A percentile compares a stretch with the other conserved stretches of the same genome.
Evolutionary conservation across 1,140 invertebrate species (phyloP).

Genomic region (Oedothorax gibbosus): DNA sequence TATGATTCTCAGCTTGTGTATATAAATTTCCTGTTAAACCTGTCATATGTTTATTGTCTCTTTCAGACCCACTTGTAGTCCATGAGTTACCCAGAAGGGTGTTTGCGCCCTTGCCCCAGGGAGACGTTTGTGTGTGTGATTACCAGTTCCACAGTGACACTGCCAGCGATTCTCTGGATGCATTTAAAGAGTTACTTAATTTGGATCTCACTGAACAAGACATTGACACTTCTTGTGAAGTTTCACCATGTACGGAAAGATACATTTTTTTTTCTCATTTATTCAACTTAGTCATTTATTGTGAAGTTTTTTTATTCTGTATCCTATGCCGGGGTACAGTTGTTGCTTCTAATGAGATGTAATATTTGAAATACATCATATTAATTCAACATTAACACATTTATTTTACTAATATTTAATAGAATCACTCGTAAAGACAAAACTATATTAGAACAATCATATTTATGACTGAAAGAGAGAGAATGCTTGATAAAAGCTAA

Average conservation of each 20-base stretch:
- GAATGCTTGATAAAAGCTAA: no score
- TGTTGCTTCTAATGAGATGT: not conserved
- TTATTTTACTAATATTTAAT: no score
- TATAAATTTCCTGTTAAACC: constrained; percentile 63
- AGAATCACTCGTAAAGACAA: no score
- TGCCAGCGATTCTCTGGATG: constrained; percentile 78
- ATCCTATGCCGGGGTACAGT: not conserved
- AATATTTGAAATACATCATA: no score
- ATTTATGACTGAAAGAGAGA: no score
- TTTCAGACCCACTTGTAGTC: constrained; percentile 76
- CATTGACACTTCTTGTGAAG: constrained; percentile 66
- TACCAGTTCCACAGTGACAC: constrained; percentile 88
- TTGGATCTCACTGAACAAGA: constrained; percentile 76
- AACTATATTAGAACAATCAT: no score
- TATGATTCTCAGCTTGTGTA: no score
- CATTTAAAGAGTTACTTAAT: constrained; percentile 80
- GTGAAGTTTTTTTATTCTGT: not conserved
- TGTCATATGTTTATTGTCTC: constrained; percentile 68
- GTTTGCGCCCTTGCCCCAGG: constrained; percentile 75
- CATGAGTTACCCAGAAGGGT: constrained; percentile 84
- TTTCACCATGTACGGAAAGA: constrained; percentile 53
- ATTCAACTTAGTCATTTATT: not conserved
- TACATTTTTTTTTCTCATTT: not conserved
- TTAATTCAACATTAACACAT: no score
- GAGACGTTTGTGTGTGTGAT: constrained; percentile 79